A percentile compares a stretch with the other conserved stretches of the same genome.
phyloP scores from a whole-genome alignment of 2,113 vertebrate genomes.

The Caloenas nicobarica region DNA sequence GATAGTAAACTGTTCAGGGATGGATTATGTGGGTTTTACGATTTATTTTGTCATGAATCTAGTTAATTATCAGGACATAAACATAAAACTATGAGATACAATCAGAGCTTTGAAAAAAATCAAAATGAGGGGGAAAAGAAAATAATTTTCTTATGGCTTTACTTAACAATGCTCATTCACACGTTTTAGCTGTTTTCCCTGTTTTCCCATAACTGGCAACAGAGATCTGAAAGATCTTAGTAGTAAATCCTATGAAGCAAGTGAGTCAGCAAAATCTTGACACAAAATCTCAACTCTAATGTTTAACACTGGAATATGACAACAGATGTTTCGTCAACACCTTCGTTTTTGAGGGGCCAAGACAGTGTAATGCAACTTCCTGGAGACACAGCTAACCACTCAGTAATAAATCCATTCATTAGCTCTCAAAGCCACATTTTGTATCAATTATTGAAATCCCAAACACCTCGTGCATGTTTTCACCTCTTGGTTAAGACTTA shows the following conservation, averaged over 20 bases:
- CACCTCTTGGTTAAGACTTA: neutral
- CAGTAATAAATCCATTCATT: neutral
- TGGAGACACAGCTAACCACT: neutral
- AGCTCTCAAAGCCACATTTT: neutral
- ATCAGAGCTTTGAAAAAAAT: neutral
- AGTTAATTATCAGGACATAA: neutral
- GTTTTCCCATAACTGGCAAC: neutral
- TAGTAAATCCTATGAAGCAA: neutral
- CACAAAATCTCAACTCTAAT: neutral
- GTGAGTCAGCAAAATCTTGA: neutral
- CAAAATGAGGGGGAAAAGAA: neutral
- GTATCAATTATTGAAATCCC: neutral
- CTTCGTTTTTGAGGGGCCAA: neutral
- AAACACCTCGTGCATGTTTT: neutral
- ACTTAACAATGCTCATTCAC: neutral
- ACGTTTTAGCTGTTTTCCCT: neutral
- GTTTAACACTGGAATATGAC: neutral
- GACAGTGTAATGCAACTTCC: neutral
- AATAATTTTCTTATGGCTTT: neutral
- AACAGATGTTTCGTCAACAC: neutral
- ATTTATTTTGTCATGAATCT: neutral
- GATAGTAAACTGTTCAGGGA: neutral
- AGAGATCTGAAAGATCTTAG: neutral
- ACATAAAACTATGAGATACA: neutral
- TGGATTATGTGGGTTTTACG: neutral